Evolutionary conservation across 2,888 invertebrate species (phyloP).

Genomic region (Tipula lateralis): DNA sequence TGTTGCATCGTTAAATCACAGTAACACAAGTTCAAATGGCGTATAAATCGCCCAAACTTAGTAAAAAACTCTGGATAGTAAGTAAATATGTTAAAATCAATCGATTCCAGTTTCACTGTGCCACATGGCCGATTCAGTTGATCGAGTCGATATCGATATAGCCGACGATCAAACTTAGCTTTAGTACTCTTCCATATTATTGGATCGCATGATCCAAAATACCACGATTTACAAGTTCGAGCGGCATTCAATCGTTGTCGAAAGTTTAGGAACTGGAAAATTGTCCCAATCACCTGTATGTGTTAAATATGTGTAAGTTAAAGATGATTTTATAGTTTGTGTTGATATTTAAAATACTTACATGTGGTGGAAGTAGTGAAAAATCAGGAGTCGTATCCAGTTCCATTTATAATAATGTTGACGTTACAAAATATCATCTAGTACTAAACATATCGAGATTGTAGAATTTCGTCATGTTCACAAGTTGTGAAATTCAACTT

Average conservation of each 20-base stretch:
- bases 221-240: neutral
- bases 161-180: neutral
- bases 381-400: neutral
- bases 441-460: too few species aligned
- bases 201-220: neutral
- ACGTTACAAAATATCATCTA: too few species aligned
- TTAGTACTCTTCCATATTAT: neutral
- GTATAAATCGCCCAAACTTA: neutral
- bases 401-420: too few species aligned
- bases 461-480: too few species aligned
- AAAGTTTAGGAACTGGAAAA: neutral
- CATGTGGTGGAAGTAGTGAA: neutral
- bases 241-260: neutral
- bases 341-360: neutral
- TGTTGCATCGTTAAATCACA: neutral
- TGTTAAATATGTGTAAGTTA: too few species aligned
- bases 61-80: neutral
- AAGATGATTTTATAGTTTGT: too few species aligned
- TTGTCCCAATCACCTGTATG: neutral
- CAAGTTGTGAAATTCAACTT: too few species aligned
- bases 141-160: neutral
- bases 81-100: neutral
- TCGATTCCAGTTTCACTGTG: neutral
- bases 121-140: neutral
- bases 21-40: neutral